Base-by-base conservation (phyloP, 2,797 vertebrate genomes). In the Paratrypauchen microcephalus region DNA sequence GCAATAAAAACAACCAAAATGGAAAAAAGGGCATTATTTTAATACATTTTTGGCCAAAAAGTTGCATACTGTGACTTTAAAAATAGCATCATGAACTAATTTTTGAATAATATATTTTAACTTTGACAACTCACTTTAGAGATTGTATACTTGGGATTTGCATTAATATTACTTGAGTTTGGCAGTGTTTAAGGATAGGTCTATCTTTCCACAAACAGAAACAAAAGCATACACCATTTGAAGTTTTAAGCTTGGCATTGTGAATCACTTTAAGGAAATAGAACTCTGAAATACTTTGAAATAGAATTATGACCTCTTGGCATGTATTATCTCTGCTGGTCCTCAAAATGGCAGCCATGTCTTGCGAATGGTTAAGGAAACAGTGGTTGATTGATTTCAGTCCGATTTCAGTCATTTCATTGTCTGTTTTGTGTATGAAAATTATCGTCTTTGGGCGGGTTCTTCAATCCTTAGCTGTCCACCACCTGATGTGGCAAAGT, bases 401-500 rank as follows among this genome's bases (percentile, higher is more conserved):
- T 66, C 39, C 18, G 23, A 39, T 26, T 64, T 64, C 5, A 45
- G 47, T 26, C 45, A 18, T 16, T 39, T 54, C 41, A 41, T 16
- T 2, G 24, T 67, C 65, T 19, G 4, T 67, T n/a, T 6, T 24
- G 24, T 41, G 32, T 41, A 67, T 41, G 65, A 67, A 67, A 67
- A 57, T 16, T 8, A 23, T 3, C 28, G 11, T 47, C 58, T 63
- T 57, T 58, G 62, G 45, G 56, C 55, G 52, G 45, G 30, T 36
- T 11, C 3, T 1, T 21, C 52, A 16, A 39, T 94, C 93, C 94
- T 68, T 95, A 95, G 81, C 91, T 96, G 91, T 98, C 97, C 68
- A 97, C 96, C 76, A 99, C 97, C 88, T 99, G 97, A 80, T 98
- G 96, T 67, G 97, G 97, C 80, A 98, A 91, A 19, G 96, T 98